phyloP scores from a whole-genome alignment of 2,113 vertebrate species.

The Callochromis pleurospilus region DNA sequence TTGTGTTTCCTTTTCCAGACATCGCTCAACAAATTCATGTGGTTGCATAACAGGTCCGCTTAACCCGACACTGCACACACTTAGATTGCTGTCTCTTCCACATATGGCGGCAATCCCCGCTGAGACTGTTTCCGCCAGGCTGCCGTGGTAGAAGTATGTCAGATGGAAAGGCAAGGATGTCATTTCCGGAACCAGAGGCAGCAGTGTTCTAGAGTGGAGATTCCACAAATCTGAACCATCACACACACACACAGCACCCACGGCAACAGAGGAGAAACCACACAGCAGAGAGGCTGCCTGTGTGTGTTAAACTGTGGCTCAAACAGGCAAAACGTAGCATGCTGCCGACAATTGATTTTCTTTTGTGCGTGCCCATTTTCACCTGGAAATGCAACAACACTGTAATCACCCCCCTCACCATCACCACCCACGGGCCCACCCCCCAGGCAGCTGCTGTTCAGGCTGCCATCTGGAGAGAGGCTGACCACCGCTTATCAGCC shows the following conservation, averaged over 20 bases:
- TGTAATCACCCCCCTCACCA: conserved; percentile 45
- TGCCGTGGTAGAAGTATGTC: conserved; percentile 7
- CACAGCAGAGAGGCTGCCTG: neutral
- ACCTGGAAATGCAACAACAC: conserved; percentile 58
- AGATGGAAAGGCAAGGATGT: neutral
- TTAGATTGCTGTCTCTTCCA: conserved; percentile 12
- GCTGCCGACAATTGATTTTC: conserved; percentile 57
- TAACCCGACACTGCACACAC: conserved; percentile 19
- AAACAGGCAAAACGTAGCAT: conserved; percentile 10
- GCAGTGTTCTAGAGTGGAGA: neutral
- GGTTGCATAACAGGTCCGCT: conserved; percentile 35
- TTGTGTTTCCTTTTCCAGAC: conserved; percentile 4
- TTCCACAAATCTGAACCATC: conserved; percentile 18
- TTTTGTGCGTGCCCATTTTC: conserved; percentile 53
- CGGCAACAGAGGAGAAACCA: conserved; percentile 5
- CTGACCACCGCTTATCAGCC: conserved; percentile 69
- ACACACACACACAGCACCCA: neutral
- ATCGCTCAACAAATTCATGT: conserved; percentile 1
- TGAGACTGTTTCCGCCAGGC: conserved; percentile 14
- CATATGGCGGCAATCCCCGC: neutral
- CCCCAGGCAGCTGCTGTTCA: conserved; percentile 65
- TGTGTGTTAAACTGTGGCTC: neutral
- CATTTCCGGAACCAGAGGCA: conserved; percentile 21
- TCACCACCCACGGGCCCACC: conserved; percentile 5
- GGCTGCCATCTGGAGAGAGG: conserved; percentile 69